These are phyloP conservation scores for Erynnis tages DNA, from an alignment of 2,888 invertebrate genomes.

Conservation along the genomic window DNA sequence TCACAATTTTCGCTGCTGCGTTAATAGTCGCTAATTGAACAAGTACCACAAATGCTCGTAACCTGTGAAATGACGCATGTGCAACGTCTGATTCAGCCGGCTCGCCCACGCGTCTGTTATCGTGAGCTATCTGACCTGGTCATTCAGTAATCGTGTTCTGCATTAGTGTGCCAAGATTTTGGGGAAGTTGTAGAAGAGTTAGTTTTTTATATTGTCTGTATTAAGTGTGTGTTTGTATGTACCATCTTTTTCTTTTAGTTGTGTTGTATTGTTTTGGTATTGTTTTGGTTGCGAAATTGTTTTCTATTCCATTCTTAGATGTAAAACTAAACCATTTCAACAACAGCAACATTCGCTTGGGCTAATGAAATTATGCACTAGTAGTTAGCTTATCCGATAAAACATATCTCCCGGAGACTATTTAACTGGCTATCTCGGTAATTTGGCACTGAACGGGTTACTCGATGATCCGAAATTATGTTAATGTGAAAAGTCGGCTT, in stretches of 20 bases:
- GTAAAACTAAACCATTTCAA: too few species aligned
- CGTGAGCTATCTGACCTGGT: slow-evolving; percentile 6
- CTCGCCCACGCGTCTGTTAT: slow-evolving; percentile 12
- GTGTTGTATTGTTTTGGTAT: too few species aligned
- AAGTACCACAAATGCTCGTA: background rate
- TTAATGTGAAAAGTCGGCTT: slow-evolving; percentile 8
- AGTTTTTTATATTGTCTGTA: too few species aligned
- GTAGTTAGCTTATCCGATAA: slow-evolving; percentile 8
- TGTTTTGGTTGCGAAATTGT: too few species aligned
- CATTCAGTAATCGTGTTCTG: background rate
- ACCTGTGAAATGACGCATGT: slow-evolving; percentile 3
- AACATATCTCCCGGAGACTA: slow-evolving; percentile 2
- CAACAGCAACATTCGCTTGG: too few species aligned
- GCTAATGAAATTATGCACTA: too few species aligned
- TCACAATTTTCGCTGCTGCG: background rate
- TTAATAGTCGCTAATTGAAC: slow-evolving; percentile 3
- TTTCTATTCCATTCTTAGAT: too few species aligned
- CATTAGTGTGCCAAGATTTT: background rate
- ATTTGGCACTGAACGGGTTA: slow-evolving; percentile 8
- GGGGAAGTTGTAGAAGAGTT: background rate
- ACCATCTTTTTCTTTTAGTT: too few species aligned
- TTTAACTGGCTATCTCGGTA: background rate
- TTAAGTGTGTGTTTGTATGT: too few species aligned
- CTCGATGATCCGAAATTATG: slow-evolving; percentile 11
- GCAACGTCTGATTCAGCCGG: slow-evolving; percentile 9